Base-by-base conservation (phyloP, 2,113 vertebrate genomes). In the Promerops cafer region DNA sequence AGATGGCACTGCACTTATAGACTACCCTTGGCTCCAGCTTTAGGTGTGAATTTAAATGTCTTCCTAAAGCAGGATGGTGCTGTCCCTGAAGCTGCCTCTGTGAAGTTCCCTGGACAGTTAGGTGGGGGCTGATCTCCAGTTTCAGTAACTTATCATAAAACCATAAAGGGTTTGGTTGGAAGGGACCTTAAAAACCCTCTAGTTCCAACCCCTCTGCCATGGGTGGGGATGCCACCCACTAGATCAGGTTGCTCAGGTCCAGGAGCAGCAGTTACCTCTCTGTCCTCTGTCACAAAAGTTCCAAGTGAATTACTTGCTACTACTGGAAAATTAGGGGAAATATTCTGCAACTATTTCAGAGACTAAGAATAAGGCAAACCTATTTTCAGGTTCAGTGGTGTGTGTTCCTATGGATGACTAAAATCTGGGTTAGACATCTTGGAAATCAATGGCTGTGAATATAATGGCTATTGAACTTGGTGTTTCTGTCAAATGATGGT, bases 381-480 rank as follows among this genome's bases (percentile, higher is more conserved):
- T 26, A 8, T 57, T 69, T 80, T 66, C 40, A 45, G n/a, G 26
- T 72, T 77, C 57, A 21, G 14, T 65, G 49, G 20, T n/a, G 13
- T 61, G 39, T 66, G 64, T 60, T 59, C 84, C 47, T 71, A 9
- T 2, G 0, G 52, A 45, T 65, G 64, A 47, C 44, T 94, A 60
- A 90, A 94, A 96, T 94, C 90, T 95, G 83, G 87, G 94, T 96
- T 95, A 95, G 82, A 54, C 49, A 49, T 63, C 70, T 76, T 69
- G 74, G 45, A 87, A 93, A 95, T 96, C 94, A 77, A 86, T 96
- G 77, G 13, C 52, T 76, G 15, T 81, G 78, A 71, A 33, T 94
- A 57, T 86, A 96, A 93, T 96, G 92, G 68, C 54, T 92, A 68
- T 92, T 79, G 92, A 96, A 93, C 69, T 30, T 54, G 80, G 23